Evolutionary conservation across 1,140 invertebrate genomes (phyloP), one percentile per base, ranked within the genome.

Genomic region (Manduca sexta): DNA sequence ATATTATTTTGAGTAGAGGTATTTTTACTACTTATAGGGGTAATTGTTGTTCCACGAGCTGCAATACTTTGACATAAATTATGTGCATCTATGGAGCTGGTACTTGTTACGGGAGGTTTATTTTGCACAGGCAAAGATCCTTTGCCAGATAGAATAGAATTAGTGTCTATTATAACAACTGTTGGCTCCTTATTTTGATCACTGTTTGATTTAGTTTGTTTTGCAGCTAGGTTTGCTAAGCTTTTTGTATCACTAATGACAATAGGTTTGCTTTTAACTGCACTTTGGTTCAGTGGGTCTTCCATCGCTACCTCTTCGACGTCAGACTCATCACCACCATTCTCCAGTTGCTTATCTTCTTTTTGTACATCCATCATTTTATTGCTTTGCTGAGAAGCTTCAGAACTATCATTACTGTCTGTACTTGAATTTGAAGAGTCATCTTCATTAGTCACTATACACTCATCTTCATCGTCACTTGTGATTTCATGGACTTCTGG

Each of bases 311-410:
- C 66, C 52, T 92, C 92, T 60, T 84, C 80, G 45, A 81, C 61
- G 54, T 84, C 80, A 41, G 77, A 81, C 48, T 84, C 81, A 39
- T 81, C 78, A 16, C 90, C 91, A 34, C 89, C 89, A 65, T 91
- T 90, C 39, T 89, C 88, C 33, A 90, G 86, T 56, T 90, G 88
- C 51, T 91, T 85, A 60, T 92, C 89, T 64, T 86, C 58, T 59
- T 91, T 91, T 59, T 87, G 88, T 56, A 90, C 89, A 34, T 89
- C 88, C 59, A 88, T 89, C 41, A 89, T 83, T 63, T 90, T 90
- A 73, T 89, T 91, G 52, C 90, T 87, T 60, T 91, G 83, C 10
- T 90, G 91, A 14, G 90, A 91, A 52, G 88, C 72, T 40, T 81
- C 78, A 33, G 78, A 79, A 62, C 73, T 84, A n/a, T 79, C 78